Conservation (phyloP, 2,888 invertebrate species). For the Cybosia mesomella region DNA sequence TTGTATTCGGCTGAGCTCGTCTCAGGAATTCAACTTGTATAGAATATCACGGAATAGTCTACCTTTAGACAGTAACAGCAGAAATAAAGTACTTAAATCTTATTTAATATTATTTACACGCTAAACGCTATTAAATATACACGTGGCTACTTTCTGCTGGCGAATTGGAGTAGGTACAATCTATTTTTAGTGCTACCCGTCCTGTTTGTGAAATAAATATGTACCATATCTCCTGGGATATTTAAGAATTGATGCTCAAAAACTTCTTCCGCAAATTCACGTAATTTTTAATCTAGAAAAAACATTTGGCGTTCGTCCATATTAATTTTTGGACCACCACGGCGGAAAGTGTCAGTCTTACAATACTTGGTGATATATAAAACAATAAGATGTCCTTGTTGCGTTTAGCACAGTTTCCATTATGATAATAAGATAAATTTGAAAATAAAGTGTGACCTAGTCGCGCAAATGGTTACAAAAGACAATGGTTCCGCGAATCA, state of each 20-base stretch:
- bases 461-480: background rate
- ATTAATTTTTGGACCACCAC: background rate
- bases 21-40: too few relatives aligned
- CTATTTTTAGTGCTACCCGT: constrained; percentile 11
- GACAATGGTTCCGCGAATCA: too few relatives aligned
- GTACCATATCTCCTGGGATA: constrained; percentile 14
- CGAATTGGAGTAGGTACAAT: background rate
- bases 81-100: background rate
- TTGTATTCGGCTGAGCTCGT: too few relatives aligned
- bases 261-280: constrained; percentile 20
- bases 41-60: background rate
- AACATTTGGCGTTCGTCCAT: constrained; percentile 19
- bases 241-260: constrained; percentile 13
- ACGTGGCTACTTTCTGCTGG: background rate
- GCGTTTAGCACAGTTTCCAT: background rate
- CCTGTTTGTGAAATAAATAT: constrained; percentile 17
- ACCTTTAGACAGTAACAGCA: background rate
- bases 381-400: background rate
- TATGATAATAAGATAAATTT: background rate
- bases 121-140: background rate
- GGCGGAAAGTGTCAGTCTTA: background rate
- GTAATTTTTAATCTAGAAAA: constrained; percentile 18
- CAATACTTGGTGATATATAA: background rate
- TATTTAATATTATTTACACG: background rate
- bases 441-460: background rate